Percentiles rank a stretch among this genome's conserved stretches.
These are phyloP conservation scores for Scarus forsteni DNA, from an alignment of 2,797 vertebrate species.

Conservation along the genomic window DNA sequence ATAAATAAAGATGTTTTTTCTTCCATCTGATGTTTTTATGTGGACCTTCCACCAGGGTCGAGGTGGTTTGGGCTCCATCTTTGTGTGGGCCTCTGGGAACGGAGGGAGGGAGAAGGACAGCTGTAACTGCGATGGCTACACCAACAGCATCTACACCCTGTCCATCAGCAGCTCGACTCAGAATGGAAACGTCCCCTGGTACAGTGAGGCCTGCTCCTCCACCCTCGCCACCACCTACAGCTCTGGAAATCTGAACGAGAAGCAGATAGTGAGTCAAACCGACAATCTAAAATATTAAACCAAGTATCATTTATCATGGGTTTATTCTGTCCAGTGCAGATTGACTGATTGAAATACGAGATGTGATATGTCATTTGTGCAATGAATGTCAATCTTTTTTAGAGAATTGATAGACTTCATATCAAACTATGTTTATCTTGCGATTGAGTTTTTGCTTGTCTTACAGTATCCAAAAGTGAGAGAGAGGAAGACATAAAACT, in stretches of 20 bases:
- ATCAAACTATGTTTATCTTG: too few species aligned
- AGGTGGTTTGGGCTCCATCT: conserved; percentile 94
- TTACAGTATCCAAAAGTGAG: too few species aligned
- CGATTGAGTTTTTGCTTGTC: too few species aligned
- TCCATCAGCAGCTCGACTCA: conserved; percentile 99
- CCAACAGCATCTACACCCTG: conserved; percentile 98
- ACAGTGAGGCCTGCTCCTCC: conserved; percentile 98
- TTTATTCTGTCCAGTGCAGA: too few species aligned
- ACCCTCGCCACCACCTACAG: conserved; percentile 98
- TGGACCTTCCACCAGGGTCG: conserved; percentile 86
- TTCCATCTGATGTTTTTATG: conserved; percentile 21
- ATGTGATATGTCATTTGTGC: too few species aligned
- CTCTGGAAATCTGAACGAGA: conserved; percentile 95
- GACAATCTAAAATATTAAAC: too few species aligned
- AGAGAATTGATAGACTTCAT: too few species aligned
- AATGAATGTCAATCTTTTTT: too few species aligned
- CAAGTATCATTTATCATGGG: too few species aligned
- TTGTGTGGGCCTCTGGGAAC: conserved; percentile 97
- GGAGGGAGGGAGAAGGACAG: conserved; percentile 95
- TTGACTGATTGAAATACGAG: too few species aligned
- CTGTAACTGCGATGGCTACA: conserved; percentile 99
- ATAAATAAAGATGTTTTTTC: conserved; percentile 17
- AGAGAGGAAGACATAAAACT: too few species aligned
- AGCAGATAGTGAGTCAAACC: conserved; percentile 94
- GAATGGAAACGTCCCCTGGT: conserved; percentile 95